Evolutionary conservation across 1,140 invertebrate genomes (phyloP), one percentile per base, ranked within the genome.

Genomic region (Leptinotarsa lineolata): DNA sequence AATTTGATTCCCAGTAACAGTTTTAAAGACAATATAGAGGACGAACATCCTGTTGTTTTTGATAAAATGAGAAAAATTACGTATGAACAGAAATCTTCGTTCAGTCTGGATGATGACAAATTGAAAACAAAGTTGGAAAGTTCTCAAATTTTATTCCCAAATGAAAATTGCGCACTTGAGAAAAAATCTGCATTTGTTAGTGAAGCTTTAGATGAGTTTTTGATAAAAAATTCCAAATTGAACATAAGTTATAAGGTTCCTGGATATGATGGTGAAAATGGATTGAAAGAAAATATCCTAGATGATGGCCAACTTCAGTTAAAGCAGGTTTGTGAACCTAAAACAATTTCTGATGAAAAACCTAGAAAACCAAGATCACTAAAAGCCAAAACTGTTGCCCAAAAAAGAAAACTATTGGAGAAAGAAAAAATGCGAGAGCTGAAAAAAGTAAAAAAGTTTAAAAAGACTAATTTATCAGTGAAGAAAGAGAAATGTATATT

Each of bases 301-400:
- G 39, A 74, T 54, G 72, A 75, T 54, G 16, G 39, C 12, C 73
- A 72, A 39, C 21, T 77, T 30, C 66, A 64, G 13, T n/a, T 46
- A 20, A 44, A 67, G 20, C 20, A 24, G 4, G 48, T 68, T 8
- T 8, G 16, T 13, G 22, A 74, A 63, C n/a, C 60, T 21, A 72
- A 68, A 58, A 63, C 74, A 63, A 64, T 68, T n/a, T 24, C 21
- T 12, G 58, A 74, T n/a, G 78, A 78, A 74, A 61, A 60, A 72
- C 75, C 74, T 71, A 59, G 16, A 48, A 66, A 72, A 16, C 80
- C 79, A 63, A 67, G 77, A 18, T 78, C 76, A 76, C 72, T 80
- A 12, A 84, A 84, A 74, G 76, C 81, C 13, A 83, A 82, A 80
- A 84, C 83, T 16, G 74, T 83, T 24, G 83, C 83, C 8, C 81